phyloP scores from a whole-genome alignment of 1,140 invertebrate genomes.

The Drosophila azteca region DNA sequence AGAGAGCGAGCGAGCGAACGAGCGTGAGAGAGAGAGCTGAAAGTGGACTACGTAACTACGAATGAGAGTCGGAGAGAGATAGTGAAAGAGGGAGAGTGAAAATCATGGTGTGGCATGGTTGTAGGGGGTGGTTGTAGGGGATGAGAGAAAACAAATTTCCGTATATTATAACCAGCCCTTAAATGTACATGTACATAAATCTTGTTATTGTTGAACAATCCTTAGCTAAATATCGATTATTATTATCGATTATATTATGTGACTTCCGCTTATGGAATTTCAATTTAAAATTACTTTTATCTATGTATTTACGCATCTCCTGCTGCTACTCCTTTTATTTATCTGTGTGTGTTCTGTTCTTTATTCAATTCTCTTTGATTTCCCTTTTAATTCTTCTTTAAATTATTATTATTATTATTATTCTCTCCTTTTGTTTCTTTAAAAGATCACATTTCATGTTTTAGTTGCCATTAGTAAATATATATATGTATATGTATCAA shows the following conservation, averaged over 20 bases:
- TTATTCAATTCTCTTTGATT: constrained; percentile 48
- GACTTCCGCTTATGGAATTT: constrained; percentile 46
- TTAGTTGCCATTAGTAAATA: constrained; percentile 80
- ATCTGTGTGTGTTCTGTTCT: constrained; percentile 37
- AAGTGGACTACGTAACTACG: constrained; percentile 30
- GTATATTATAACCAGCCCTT: constrained; percentile 83
- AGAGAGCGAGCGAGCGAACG: constrained; percentile 23
- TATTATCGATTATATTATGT: constrained; percentile 30
- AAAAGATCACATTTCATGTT: constrained; percentile 84
- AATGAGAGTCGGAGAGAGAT: constrained; percentile 21
- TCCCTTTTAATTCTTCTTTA: constrained; percentile 15
- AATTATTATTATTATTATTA: constrained; percentile 60
- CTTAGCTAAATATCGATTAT: constrained; percentile 58
- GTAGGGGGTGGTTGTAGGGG: neutral
- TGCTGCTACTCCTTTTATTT: constrained; percentile 41
- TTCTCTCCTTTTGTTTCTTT: constrained; percentile 70
- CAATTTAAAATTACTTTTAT: constrained; percentile 69
- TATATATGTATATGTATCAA: constrained; percentile 66
- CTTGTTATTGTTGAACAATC: constrained; percentile 54
- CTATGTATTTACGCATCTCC: constrained; percentile 42
- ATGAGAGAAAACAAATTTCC: constrained; percentile 74
- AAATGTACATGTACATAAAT: constrained; percentile 73
- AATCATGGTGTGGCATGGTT: constrained; percentile 2
- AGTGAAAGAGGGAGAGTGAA: constrained; percentile 8
- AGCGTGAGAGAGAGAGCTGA: constrained; percentile 19